phyloP scores from a whole-genome alignment of 2,113 vertebrate genomes.

The Oenanthe melanoleuca region DNA sequence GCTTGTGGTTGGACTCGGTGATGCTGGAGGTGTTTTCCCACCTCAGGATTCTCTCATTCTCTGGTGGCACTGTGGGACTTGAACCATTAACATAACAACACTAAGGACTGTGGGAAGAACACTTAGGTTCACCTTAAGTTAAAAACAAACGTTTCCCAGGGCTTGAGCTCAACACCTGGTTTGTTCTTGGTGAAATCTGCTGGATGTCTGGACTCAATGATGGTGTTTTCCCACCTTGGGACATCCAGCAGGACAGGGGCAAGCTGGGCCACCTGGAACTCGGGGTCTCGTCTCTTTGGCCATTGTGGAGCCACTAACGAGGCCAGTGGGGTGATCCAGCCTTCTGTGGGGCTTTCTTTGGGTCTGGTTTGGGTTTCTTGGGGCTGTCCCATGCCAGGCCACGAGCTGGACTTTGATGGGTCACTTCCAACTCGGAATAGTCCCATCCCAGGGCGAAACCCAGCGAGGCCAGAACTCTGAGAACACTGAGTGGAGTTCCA shows the following conservation, averaged over 20 bases:
- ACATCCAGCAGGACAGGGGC: rapidly evolving
- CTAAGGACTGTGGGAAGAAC: no score
- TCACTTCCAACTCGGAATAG: rapidly evolving
- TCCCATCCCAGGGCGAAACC: rapidly evolving
- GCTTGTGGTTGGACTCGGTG: rapidly evolving
- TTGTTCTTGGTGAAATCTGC: no score
- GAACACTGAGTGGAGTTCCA: background rate
- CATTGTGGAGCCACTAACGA: background rate
- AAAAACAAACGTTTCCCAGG: no score
- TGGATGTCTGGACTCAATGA: no score
- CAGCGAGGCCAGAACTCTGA: background rate
- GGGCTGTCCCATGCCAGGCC: background rate
- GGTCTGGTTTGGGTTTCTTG: background rate
- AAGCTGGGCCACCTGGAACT: background rate
- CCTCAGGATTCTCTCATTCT: background rate
- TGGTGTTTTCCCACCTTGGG: background rate
- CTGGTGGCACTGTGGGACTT: background rate
- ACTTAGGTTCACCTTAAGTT: no score
- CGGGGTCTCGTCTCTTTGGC: background rate
- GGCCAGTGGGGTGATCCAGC: no score
- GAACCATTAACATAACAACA: no score
- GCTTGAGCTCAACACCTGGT: no score
- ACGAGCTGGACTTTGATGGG: background rate
- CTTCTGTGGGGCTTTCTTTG: background rate
- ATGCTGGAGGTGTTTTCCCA: background rate